Percentiles rank a stretch among this genome's conserved stretches.
Evolutionary conservation across 2,797 vertebrate genomes (phyloP).

Genomic region (Sebastes ruberrimus): DNA sequence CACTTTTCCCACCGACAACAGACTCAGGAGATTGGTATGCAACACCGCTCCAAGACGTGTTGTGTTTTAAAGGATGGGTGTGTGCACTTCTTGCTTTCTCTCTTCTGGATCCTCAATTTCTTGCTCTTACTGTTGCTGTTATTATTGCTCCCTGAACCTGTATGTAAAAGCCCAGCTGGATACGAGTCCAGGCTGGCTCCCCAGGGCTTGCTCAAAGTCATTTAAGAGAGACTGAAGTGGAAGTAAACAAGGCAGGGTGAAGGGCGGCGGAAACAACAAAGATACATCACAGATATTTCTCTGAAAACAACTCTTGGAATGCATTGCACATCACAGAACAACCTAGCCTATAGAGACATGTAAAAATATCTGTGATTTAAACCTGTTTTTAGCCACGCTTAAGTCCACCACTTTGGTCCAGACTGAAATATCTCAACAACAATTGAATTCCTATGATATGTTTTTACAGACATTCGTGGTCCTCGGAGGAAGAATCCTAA

Average conservation of each 20-base stretch:
- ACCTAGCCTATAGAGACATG: not conserved
- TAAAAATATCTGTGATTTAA: not conserved
- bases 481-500: not conserved
- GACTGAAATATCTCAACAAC: not conserved
- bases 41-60: not conserved
- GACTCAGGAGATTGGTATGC: not conserved
- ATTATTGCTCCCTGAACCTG: constrained; percentile 2
- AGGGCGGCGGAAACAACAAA: not conserved
- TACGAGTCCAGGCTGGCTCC: constrained; percentile 10
- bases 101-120: not conserved
- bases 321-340: not conserved
- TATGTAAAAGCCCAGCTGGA: constrained; percentile 7
- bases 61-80: not conserved
- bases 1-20: not conserved
- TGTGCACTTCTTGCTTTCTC: not conserved
- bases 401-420: not conserved
- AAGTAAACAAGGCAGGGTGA: constrained; percentile 25
- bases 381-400: not conserved
- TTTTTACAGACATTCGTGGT: not conserved
- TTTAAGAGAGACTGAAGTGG: not conserved
- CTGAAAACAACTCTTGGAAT: not conserved
- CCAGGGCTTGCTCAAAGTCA: constrained; percentile 6
- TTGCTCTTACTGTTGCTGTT: not conserved
- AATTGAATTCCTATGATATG: not conserved
- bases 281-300: not conserved